Percentiles rank a stretch among this genome's conserved stretches.
These are phyloP conservation scores for Scartelaos histophorus DNA, from an alignment of 2,113 vertebrate species.

Conservation along the genomic window DNA sequence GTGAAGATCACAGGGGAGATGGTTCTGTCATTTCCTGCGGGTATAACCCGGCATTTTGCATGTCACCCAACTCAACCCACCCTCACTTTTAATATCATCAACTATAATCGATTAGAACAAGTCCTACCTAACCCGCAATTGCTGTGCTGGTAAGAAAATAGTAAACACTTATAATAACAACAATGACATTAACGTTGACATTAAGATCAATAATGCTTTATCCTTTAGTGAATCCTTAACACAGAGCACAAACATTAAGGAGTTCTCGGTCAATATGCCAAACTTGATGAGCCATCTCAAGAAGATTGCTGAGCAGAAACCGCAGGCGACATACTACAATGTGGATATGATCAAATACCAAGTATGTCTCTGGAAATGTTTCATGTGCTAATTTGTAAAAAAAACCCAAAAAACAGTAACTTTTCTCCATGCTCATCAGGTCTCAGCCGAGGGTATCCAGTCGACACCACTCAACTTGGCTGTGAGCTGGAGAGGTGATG, in stretches of 20 bases:
- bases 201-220: not conserved
- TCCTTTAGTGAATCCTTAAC: slow-evolving; percentile 81
- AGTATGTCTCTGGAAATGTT: slow-evolving; percentile 68
- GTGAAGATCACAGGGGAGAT: slow-evolving; percentile 97
- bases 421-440: slow-evolving; percentile 72
- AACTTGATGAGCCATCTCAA: slow-evolving; percentile 94
- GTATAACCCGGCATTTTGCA: slow-evolving; percentile 95
- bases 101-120: slow-evolving; percentile 92
- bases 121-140: slow-evolving; percentile 97
- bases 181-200: not conserved
- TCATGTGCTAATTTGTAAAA: not conserved
- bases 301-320: slow-evolving; percentile 97
- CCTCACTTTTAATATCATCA: slow-evolving; percentile 92
- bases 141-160: slow-evolving; percentile 89
- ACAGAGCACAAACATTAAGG: slow-evolving; percentile 81
- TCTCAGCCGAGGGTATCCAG: slow-evolving; percentile 91
- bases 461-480: slow-evolving; percentile 96
- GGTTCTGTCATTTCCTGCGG: slow-evolving; percentile 95
- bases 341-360: slow-evolving; percentile 99
- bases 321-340: slow-evolving; percentile 97
- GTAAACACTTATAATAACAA: not conserved
- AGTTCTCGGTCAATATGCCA: slow-evolving; percentile 99
- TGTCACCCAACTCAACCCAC: slow-evolving; percentile 88
- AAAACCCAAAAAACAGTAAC: not conserved
- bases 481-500: slow-evolving; percentile 92